Evolutionary conservation across 2,888 invertebrate genomes (phyloP).

Genomic region (Andrena camellia): DNA sequence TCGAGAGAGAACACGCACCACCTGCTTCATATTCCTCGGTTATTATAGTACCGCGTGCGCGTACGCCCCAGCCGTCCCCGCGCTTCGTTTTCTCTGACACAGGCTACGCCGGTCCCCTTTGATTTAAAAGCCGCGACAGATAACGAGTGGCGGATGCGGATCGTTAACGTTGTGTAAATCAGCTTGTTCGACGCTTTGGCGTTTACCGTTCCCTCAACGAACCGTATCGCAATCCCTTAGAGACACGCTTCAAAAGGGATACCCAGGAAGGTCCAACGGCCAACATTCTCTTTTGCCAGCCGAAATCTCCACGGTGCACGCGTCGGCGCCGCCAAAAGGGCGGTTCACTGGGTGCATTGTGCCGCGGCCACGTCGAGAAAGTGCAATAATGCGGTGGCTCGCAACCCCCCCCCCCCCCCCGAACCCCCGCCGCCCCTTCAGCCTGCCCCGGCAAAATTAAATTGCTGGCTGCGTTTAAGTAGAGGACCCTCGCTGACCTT

Average conservation of each 20-base stretch:
- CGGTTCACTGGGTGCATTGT: conserved; percentile 45
- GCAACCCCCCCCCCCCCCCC: neutral
- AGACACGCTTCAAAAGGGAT: conserved; percentile 44
- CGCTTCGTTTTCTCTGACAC: neutral
- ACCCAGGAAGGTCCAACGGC: conserved; percentile 20
- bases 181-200: conserved; percentile 36
- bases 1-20: neutral
- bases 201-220: conserved; percentile 25
- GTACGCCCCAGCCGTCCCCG: no score
- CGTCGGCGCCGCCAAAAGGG: conserved; percentile 39
- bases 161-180: conserved; percentile 35
- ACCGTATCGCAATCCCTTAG: conserved; percentile 30
- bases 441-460: conserved; percentile 43
- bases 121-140: conserved; percentile 22
- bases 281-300: conserved; percentile 32
- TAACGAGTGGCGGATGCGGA: conserved; percentile 21
- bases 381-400: conserved; percentile 46
- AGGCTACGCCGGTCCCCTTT: neutral
- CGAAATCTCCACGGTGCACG: conserved; percentile 30
- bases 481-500: neutral
- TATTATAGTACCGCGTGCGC: neutral
- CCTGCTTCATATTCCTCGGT: neutral
- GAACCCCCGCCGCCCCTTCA: neutral
- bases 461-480: conserved; percentile 50
- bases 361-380: conserved; percentile 40